Conservation (phyloP, 2,797 vertebrate genomes). For the Menidia menidia region DNA sequence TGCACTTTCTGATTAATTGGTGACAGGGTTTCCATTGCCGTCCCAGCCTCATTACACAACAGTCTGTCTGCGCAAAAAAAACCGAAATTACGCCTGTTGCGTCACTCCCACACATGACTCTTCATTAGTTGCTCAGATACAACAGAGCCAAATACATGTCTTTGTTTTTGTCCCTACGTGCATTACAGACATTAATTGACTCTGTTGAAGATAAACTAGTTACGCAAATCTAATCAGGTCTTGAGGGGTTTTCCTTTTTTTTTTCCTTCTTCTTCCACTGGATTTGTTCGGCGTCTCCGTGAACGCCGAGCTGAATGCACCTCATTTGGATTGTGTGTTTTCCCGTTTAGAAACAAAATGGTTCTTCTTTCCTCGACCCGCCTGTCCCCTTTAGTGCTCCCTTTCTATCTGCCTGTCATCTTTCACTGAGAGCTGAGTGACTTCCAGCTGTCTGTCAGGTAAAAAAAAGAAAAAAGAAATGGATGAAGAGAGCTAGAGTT, state of each 20-base stretch:
- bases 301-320: conserved; percentile 10
- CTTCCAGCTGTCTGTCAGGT: conserved; percentile 31
- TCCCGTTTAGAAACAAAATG: conserved; percentile 15
- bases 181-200: conserved; percentile 43
- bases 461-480: neutral
- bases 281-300: conserved; percentile 21
- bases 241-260: conserved; percentile 19
- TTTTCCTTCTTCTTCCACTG: conserved; percentile 9
- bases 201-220: conserved; percentile 46
- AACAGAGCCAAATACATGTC: conserved; percentile 33
- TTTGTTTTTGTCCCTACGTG: conserved; percentile 46
- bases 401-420: conserved; percentile 42
- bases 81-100: conserved; percentile 38
- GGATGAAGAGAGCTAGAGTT: conserved; percentile 9
- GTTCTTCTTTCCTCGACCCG: neutral
- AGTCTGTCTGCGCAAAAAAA: conserved; percentile 25
- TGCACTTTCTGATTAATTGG: conserved; percentile 47
- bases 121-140: conserved; percentile 43
- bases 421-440: conserved; percentile 21
- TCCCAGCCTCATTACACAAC: conserved; percentile 48
- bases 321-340: conserved; percentile 28
- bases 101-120: conserved; percentile 40
- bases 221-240: conserved; percentile 46
- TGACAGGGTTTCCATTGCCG: conserved; percentile 43
- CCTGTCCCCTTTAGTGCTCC: conserved; percentile 25